These are phyloP conservation scores for Neomorphus geoffroyi DNA, from an alignment of 2,797 vertebrate species.

Conservation along the genomic window DNA sequence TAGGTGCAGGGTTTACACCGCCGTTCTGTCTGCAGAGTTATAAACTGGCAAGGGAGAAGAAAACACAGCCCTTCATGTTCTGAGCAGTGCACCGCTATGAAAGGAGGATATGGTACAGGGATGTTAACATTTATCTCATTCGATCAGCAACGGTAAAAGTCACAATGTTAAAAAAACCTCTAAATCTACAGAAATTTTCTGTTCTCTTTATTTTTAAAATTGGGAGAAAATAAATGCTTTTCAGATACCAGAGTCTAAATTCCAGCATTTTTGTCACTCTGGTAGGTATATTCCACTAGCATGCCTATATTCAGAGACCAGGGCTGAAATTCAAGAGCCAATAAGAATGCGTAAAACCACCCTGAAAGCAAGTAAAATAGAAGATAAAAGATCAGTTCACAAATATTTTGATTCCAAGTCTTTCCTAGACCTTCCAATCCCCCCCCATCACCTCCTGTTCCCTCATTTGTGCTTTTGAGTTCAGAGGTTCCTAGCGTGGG, in stretches of 20 bases:
- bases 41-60: not conserved
- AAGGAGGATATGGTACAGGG: not conserved
- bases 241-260: not conserved
- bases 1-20: accelerated
- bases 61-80: not conserved
- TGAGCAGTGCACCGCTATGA: not conserved
- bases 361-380: not conserved
- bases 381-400: not conserved
- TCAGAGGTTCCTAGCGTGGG: not conserved
- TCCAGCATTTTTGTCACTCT: not conserved
- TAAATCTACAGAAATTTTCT: not conserved
- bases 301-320: not conserved
- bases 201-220: not conserved
- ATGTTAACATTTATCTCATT: not conserved
- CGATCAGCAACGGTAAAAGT: not conserved
- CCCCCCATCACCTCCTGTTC: not conserved
- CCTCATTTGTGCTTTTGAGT: not conserved
- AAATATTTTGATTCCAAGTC: not conserved
- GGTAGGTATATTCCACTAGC: not conserved
- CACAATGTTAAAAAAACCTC: not conserved
- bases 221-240: not conserved
- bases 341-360: not conserved
- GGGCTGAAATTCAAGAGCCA: not conserved
- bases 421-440: not conserved
- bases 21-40: not conserved